Conservation (phyloP, 2,797 vertebrate genomes). For the Danio jaintianensis region DNA sequence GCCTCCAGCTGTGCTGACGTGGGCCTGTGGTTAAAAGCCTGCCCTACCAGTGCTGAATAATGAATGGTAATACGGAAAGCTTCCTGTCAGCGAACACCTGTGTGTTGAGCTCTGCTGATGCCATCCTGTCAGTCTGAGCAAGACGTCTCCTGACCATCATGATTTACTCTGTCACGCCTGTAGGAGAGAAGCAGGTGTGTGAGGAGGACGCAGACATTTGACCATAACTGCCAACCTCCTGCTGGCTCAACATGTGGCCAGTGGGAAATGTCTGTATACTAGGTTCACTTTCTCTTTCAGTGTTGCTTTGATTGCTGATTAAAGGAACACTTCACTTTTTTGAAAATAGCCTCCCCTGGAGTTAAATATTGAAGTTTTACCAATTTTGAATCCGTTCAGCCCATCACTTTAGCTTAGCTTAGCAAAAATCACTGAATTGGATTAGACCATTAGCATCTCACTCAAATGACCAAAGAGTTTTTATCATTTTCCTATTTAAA, state of each 20-base stretch:
- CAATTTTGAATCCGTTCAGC: too few relatives aligned
- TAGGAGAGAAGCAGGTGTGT: constrained; percentile 4
- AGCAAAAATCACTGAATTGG: too few relatives aligned
- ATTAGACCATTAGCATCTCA: too few relatives aligned
- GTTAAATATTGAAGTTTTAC: too few relatives aligned
- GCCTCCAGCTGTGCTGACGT: constrained; percentile 48
- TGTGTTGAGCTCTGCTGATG: constrained; percentile 30
- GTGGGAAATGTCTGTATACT: background rate
- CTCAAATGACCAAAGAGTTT: too few relatives aligned
- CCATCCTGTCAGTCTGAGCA: constrained; percentile 52
- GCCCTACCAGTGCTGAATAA: constrained; percentile 49
- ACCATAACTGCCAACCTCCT: constrained; percentile 5
- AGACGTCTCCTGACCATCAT: constrained; percentile 44
- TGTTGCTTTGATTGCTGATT: background rate
- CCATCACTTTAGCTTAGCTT: too few relatives aligned
- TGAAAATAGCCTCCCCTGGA: too few relatives aligned
- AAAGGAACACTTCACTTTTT: too few relatives aligned
- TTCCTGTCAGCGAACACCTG: constrained; percentile 55
- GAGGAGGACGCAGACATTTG: background rate
- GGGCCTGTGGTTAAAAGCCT: constrained; percentile 16
- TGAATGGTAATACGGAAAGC: constrained; percentile 42
- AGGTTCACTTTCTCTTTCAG: background rate
- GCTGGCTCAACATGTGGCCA: constrained; percentile 11
- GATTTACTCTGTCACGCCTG: constrained; percentile 49
- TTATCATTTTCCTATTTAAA: too few relatives aligned